phyloP scores from a whole-genome alignment of 92 coral and sea anemone species.

The Palythoa grandis region DNA sequence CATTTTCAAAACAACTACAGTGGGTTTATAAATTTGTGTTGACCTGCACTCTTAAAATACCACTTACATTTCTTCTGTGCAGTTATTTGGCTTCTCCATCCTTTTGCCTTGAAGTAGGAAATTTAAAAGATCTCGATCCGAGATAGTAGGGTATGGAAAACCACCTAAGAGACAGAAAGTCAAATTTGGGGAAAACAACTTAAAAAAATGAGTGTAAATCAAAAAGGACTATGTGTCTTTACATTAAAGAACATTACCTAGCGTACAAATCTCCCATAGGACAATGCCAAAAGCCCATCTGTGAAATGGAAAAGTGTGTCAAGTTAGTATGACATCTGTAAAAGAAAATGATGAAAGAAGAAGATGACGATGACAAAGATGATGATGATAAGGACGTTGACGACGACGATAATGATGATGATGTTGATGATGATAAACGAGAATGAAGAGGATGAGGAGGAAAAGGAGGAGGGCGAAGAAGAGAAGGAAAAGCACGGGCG shows the following conservation, averaged over 20 bases:
- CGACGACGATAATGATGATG: too few relatives aligned
- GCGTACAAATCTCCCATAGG: constrained; percentile 97
- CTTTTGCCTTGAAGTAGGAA: constrained; percentile 80
- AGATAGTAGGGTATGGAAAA: constrained; percentile 89
- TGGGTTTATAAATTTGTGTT: too few relatives aligned
- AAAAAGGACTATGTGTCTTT: background rate
- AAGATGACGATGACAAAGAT: background rate
- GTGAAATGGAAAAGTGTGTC: background rate
- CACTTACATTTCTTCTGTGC: constrained; percentile 91
- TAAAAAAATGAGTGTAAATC: background rate
- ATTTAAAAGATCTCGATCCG: constrained; percentile 82
- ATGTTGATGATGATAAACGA: too few relatives aligned
- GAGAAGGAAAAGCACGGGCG: too few relatives aligned
- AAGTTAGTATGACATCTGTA: background rate
- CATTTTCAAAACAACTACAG: too few relatives aligned
- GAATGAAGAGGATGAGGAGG: too few relatives aligned
- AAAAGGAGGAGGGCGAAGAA: too few relatives aligned
- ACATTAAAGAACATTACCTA: constrained; percentile 65
- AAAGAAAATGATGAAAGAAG: background rate
- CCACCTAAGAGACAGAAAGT: constrained; percentile 61
- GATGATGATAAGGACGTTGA: background rate
- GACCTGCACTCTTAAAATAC: too few relatives aligned
- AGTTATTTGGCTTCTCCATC: constrained; percentile 93
- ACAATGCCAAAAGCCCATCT: constrained; percentile 99
- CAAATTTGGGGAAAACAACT: background rate